Base-by-base conservation (phyloP, 2,797 vertebrate species). In the Anolis apletophallus region DNA sequence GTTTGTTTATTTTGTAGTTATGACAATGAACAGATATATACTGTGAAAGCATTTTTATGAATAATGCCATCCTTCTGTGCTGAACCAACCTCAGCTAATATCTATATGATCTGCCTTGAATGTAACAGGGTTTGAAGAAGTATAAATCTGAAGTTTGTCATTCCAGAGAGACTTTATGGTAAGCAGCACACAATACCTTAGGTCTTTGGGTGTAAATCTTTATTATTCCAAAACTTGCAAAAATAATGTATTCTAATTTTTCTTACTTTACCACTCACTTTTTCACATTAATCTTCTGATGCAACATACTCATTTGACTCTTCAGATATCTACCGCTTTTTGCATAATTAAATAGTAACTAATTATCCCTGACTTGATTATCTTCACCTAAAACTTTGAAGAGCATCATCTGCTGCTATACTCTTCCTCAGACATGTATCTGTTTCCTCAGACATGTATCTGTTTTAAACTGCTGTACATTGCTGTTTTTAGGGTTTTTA, bases 291-390 rank as follows among this genome's bases (percentile, higher is more conserved):
- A 82, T 77, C 88, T 93, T 87, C 77, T 0, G 0, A 77, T 88
- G 81, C 80, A 90, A 71, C 32, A 83, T 88, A 88, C 34, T 86
- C 69, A 34, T 80, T 85, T 88, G 87, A 87, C 88, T 90, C 91
- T 90, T 84, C 88, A 90, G 91, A 93, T 82, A 87, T 88, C 80
- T 93, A 91, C 80, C 87, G 88, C 74, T 89, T 91, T 85, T 78
- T 94, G 88, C 89, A 94, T 94, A 92, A 93, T 95, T 93, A 94
- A 95, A 92, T 1, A 88, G 88, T 72, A 89, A 89, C 88, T 94
- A 94, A 94, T 91, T 94, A 92, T 88, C 82, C 64, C 12, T 0
- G 72, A 50, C 87, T 91, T 94, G 88, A 95, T 92, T 91, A 90
- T 88, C 85, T 88, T 92, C 59, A 93, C 83, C 78, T 72, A 93